These are phyloP conservation scores for Menidia menidia DNA, from an alignment of 2,797 vertebrate genomes.

Conservation along the genomic window DNA sequence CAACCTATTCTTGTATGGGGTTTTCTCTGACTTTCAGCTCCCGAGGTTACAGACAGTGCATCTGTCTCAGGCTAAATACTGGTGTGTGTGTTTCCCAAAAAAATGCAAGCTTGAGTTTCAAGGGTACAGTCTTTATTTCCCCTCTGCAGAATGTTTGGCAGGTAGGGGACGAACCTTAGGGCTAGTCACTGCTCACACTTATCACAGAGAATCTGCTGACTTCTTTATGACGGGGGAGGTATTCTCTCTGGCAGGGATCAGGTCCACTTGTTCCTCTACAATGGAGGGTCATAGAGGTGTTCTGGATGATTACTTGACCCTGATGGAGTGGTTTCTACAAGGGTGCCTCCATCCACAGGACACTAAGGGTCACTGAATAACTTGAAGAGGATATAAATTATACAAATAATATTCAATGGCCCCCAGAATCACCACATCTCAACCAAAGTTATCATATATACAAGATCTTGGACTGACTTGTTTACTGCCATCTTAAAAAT, in stretches of 20 bases:
- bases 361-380: neutral
- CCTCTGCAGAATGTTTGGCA: neutral
- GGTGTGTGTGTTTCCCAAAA: conserved; percentile 6
- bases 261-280: neutral
- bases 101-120: neutral
- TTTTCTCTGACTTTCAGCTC: conserved; percentile 49
- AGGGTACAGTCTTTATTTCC: no score
- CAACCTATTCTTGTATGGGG: conserved; percentile 45
- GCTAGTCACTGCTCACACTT: neutral
- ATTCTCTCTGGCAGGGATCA: neutral
- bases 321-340: neutral
- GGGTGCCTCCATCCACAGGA: neutral
- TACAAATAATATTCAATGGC: neutral
- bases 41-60: conserved; percentile 21
- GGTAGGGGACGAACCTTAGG: neutral
- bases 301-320: neutral
- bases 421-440: neutral
- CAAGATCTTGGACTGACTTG: neutral
- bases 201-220: neutral
- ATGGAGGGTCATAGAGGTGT: neutral
- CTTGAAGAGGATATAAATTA: neutral
- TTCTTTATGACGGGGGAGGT: neutral
- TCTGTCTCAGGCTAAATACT: conserved; percentile 24
- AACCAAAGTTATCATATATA: neutral
- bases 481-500: neutral